Evolutionary conservation across 1,140 invertebrate genomes (phyloP).

Genomic region (Temnothorax longispinosus): DNA sequence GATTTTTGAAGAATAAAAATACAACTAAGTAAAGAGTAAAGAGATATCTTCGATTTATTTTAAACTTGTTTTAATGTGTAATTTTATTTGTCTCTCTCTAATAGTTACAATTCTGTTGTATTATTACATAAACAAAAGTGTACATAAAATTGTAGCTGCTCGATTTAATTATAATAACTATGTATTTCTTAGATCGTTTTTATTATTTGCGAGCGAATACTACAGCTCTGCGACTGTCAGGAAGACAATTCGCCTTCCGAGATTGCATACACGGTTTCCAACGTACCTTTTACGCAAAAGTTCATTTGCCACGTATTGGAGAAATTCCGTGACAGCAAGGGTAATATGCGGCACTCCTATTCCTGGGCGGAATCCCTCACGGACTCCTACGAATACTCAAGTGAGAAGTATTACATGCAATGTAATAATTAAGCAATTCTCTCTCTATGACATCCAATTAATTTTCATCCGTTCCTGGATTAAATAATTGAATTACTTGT

Average conservation of each 20-base stretch:
- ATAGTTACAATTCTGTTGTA: background rate
- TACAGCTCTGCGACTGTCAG: slow-evolving; percentile 89
- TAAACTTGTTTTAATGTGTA: slow-evolving; percentile 68
- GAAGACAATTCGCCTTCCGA: slow-evolving; percentile 84
- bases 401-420: slow-evolving; percentile 64
- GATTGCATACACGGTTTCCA: slow-evolving; percentile 80
- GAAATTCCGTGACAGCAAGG: slow-evolving; percentile 73
- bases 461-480: background rate
- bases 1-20: background rate
- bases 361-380: slow-evolving; percentile 82
- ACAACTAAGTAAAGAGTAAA: background rate
- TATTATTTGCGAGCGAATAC: slow-evolving; percentile 91
- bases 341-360: slow-evolving; percentile 78
- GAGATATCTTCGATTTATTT: background rate
- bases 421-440: slow-evolving; percentile 36
- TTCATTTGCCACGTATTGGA: slow-evolving; percentile 82
- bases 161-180: background rate
- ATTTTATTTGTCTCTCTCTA: background rate
- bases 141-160: background rate
- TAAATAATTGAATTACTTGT: background rate
- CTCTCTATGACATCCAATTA: background rate
- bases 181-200: slow-evolving; percentile 88
- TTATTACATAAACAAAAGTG: background rate
- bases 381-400: slow-evolving; percentile 77
- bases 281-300: slow-evolving; percentile 82